phyloP scores from a whole-genome alignment of 2,113 vertebrate species.

The Otocyon megalotis region DNA sequence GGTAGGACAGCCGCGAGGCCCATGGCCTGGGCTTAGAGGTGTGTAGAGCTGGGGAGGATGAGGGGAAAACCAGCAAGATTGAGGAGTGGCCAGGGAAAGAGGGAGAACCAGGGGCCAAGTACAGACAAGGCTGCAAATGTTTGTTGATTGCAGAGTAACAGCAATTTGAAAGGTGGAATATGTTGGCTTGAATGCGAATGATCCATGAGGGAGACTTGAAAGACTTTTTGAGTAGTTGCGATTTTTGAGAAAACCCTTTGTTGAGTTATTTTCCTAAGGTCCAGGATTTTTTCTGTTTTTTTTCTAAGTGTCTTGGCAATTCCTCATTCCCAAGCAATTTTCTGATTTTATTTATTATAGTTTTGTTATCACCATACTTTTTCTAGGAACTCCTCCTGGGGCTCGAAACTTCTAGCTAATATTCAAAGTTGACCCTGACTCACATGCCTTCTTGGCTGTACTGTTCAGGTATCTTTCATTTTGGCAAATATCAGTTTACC shows the following conservation, averaged over 20 bases:
- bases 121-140: neutral
- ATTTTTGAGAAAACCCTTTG: neutral
- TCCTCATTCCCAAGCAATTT: neutral
- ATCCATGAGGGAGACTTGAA: neutral
- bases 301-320: neutral
- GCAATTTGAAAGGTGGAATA: fast-evolving
- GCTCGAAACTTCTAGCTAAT: neutral
- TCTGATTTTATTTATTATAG: neutral
- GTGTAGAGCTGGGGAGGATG: neutral
- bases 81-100: neutral
- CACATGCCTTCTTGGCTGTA: neutral
- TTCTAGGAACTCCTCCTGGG: neutral
- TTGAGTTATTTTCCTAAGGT: neutral
- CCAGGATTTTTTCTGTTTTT: neutral
- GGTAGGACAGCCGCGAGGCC: neutral
- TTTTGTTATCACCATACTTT: neutral
- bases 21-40: neutral
- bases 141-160: neutral
- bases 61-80: neutral
- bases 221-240: neutral
- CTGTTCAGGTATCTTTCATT: slow-evolving; percentile 64
- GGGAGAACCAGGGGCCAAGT: neutral
- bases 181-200: neutral
- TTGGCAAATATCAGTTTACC: slow-evolving; percentile 64
- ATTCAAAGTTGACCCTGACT: neutral